Evolutionary conservation across 2,888 invertebrate genomes (phyloP), one percentile per base, ranked within the genome.

Genomic region (Vanessa cardui): DNA sequence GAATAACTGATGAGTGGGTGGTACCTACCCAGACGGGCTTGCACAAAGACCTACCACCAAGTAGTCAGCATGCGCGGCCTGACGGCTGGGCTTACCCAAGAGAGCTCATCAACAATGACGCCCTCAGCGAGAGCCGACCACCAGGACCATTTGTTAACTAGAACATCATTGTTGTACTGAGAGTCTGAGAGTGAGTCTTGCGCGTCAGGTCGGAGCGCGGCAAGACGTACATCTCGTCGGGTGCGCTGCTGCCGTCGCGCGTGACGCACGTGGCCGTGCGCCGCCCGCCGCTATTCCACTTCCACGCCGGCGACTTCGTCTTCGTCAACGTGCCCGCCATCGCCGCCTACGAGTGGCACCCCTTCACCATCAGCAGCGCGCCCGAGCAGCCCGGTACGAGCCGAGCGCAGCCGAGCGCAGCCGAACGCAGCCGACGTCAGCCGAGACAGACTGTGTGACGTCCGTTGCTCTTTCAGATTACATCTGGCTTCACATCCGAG

Each of bases 281-380:
- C 76, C 92, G 98, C 0, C 98, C 99, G 0, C 91, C 95, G 0
- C 96, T 96, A 82, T 98, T 99, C 82, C 95, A 96, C 80, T 99
- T 97, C 86, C 96, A 96, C 80, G 97, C 99, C 0, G 99, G 99
- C 0, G 99, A 99, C 90, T 99, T 98, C 83, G 95, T 98, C 47
- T 99, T 98, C 81, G 96, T 98, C 0, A 97, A 98, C 80, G 96
- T 99, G 63, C 99, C 99, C 0, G 95, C 95, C 7, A 98, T 99
- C 70, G 98, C 99, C 0, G 95, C 95, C 67, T 97, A 97, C 80
- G 99, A 99, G 88, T 99, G 98, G 98, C 99, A 99, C 94, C 98
- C 99, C 0, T 98, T 99, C 81, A 99, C 99, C 1, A 96, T 99
- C 74, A 98, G 98, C 90, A 98, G 98, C 78, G 98, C 98, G 8